Evolutionary conservation across 2,113 vertebrate species (phyloP).

Genomic region (Sebastes schlegelii): DNA sequence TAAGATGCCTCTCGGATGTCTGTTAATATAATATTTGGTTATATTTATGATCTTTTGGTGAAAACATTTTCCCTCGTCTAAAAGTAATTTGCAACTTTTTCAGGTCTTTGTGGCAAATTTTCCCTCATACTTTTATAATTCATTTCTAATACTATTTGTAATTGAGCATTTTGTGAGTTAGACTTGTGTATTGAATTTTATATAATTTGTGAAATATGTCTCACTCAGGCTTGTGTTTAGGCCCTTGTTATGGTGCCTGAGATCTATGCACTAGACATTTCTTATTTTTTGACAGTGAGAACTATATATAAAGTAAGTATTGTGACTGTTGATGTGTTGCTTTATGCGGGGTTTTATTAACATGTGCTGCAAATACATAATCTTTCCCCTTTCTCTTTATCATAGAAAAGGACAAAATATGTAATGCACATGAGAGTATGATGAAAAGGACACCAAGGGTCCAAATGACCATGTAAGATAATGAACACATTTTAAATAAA

Average conservation of each 20-base stretch:
- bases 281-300: slow-evolving; percentile 1
- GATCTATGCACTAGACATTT: slow-evolving; percentile 33
- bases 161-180: slow-evolving; percentile 38
- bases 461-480: slow-evolving; percentile 13
- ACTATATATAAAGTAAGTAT: neutral
- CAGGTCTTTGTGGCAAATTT: neutral
- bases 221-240: slow-evolving; percentile 34
- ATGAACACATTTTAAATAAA: slow-evolving; percentile 48
- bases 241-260: slow-evolving; percentile 2
- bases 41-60: slow-evolving; percentile 4
- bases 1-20: neutral
- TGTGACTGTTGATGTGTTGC: slow-evolving; percentile 32
- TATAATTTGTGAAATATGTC: slow-evolving; percentile 15
- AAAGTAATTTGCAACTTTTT: slow-evolving; percentile 3
- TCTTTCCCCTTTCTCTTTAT: neutral
- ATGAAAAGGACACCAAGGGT: neutral
- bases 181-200: slow-evolving; percentile 32
- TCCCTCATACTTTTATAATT: slow-evolving; percentile 21
- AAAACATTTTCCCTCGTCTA: slow-evolving; percentile 10
- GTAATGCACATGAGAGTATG: slow-evolving; percentile 6
- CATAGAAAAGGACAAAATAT: neutral
- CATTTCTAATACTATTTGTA: slow-evolving; percentile 39
- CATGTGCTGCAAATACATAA: slow-evolving; percentile 12
- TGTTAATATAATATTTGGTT: slow-evolving; percentile 39
- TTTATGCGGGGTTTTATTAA: slow-evolving; percentile 11